Conservation (phyloP, 2,797 vertebrate species). For the Acipenser transmontanus region DNA sequence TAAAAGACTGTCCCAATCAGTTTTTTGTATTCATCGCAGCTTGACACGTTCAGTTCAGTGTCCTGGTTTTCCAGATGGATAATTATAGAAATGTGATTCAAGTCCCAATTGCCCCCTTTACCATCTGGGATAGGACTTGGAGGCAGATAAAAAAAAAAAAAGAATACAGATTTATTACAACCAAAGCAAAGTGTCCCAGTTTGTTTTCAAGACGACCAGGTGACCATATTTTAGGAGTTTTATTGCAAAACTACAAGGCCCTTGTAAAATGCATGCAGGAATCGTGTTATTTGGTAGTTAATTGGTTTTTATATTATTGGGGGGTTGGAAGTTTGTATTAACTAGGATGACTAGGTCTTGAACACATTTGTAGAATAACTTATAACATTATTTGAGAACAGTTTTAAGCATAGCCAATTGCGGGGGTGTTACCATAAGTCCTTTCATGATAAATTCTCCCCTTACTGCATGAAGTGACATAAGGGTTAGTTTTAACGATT, state of each 20-base stretch:
- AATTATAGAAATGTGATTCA: slow-evolving; percentile 27
- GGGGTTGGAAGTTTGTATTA: too few relatives aligned
- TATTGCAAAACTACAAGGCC: neutral
- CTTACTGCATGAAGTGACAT: too few relatives aligned
- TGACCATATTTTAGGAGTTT: neutral
- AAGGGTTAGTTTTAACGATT: too few relatives aligned
- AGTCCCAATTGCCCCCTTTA: slow-evolving; percentile 11
- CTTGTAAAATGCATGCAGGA: neutral
- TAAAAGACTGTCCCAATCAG: slow-evolving; percentile 22
- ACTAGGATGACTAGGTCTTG: too few relatives aligned
- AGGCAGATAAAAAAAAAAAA: slow-evolving; percentile 21
- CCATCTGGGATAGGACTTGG: slow-evolving; percentile 42
- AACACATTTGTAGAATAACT: too few relatives aligned
- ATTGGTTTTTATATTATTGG: too few relatives aligned
- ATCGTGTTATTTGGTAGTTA: neutral
- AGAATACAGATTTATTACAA: neutral
- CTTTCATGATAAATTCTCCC: too few relatives aligned
- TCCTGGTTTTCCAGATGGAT: slow-evolving; percentile 16
- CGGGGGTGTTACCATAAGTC: too few relatives aligned
- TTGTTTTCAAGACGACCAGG: slow-evolving; percentile 13
- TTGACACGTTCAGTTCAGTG: slow-evolving; percentile 15
- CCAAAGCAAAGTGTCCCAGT: neutral
- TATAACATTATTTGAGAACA: too few relatives aligned
- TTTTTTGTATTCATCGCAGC: slow-evolving; percentile 17
- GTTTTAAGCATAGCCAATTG: too few relatives aligned